Base-by-base conservation (phyloP, 2,113 vertebrate species). In the Hucho hucho region DNA sequence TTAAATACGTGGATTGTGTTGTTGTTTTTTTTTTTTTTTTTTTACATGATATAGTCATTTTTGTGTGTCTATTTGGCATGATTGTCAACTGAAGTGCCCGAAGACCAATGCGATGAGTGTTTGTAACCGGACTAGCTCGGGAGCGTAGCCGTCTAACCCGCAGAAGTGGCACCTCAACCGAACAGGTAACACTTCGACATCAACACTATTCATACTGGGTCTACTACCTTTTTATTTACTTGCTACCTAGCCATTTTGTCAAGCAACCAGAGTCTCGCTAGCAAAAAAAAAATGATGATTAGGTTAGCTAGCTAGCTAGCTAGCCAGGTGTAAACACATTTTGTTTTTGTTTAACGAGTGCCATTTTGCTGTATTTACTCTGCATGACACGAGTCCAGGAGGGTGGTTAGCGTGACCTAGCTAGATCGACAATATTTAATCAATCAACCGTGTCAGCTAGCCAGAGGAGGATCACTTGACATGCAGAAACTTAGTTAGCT, bases 121-220 rank as follows among this genome's bases (percentile, higher is more conserved):
- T 32, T 67, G 37, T 67, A 67, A 29, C 65, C 20, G 43, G 18
- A 18, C 65, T 67, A 75, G 78, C 81, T 87, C 83, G 83, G 83
- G 83, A 85, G 84, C 79, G 81, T 83, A 82, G 83, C 70, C 81
- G 75, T 79, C 77, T 26, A 78, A 64, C 6, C 6, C 65, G 29
- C n/a, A 43, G 29, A 37, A 67, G 65, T 67, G 65, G 3, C 65
- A 18, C 65, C 65, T 37, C 7, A 81, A 81, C 66, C 25, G 5
- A 53, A 70, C 43, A 70, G 68, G 68, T 70, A 70, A 70, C 11
- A 49, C 66, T 43, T 37, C 37, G 14, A 13, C 37, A 43, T 69
- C 11, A 49, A 16, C 18, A 47, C 1, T 28, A 28, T 14, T 53
- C 14, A 16, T 16, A 53, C 49, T 53, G 49, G 49, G 14, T 16